Evolutionary conservation across 2,888 invertebrate genomes (phyloP), one percentile per base, ranked within the genome.

Genomic region (Selenia dentaria): DNA sequence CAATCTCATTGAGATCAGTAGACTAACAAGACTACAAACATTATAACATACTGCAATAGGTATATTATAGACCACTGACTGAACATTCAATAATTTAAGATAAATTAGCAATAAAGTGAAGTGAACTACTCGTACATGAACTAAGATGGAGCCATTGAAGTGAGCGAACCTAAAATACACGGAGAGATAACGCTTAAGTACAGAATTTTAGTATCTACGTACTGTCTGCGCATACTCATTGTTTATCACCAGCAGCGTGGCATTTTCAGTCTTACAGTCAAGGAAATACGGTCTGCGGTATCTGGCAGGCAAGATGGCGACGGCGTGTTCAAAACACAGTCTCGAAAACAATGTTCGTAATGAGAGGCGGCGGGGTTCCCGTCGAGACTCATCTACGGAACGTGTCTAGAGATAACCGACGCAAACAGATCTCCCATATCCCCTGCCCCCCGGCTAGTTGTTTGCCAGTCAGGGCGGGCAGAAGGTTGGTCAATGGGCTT

Each of bases 401-500:
- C 70, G 71, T 67, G 72, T 68, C 62, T 58, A 56, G 62, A 62
- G 61, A 58, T 50, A 63, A 54, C 79, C 67, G 67, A 56, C 37
- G 18, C 42, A 49, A 38, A 35, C n/a, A 28, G 73, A 61, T 18
- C 74, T 63, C 36, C 67, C 59, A 42, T 62, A 50, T 40, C 62
- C 55, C 67, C 62, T 57, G 40, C 42, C 28, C 33, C 43, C 36
- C 27, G 25, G 34, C 40, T 33, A 50, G 40, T 47, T 51, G 55
- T 62, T 59, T 49, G 59, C 34, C 39, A 16, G 34, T 34, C 55
- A 61, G 62, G 70, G 69, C 64, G 55, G 45, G 51, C 60, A 53
- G 65, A 59, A 67, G 74, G 75, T 67, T 64, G 74, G 76, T 79
- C 74, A 80, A 75, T 74, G 71, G 71, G 72, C 66, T 66, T 65